phyloP scores from a whole-genome alignment of 30 jellyfish, hydroid and myxozoan species.

The Aurelia sp. region DNA sequence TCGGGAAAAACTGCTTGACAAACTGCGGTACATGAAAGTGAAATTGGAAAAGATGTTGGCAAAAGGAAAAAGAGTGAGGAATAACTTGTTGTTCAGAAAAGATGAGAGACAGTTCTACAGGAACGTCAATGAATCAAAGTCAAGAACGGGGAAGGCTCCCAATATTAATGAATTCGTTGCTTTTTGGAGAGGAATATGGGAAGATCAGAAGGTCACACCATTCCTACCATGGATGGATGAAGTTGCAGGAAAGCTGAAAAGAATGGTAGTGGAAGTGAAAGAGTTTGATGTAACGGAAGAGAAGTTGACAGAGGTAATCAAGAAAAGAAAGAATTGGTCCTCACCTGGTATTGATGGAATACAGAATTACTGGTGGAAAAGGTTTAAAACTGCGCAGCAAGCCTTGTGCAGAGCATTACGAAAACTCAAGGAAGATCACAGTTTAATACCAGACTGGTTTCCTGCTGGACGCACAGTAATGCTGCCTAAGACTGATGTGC shows the following conservation, averaged over 20 bases:
- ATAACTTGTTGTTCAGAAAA: constrained; percentile 12
- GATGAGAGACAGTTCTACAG: constrained; percentile 29
- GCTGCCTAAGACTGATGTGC: constrained; percentile 16
- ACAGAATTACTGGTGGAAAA: constrained; percentile 17
- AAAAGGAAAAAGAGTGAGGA: constrained; percentile 7
- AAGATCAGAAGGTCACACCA: constrained; percentile 25
- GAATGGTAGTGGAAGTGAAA: constrained; percentile 26
- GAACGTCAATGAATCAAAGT: constrained; percentile 13
- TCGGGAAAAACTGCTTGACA: constrained; percentile 7
- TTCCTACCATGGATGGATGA: constrained; percentile 30
- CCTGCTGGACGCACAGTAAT: constrained; percentile 15
- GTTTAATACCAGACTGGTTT: constrained; percentile 4
- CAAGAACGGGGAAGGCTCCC: not conserved
- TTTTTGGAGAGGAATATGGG: not conserved
- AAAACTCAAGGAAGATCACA: not conserved
- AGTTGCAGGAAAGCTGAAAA: constrained; percentile 42
- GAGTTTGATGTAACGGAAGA: constrained; percentile 35
- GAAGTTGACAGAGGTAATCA: constrained; percentile 19
- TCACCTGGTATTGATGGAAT: constrained; percentile 36
- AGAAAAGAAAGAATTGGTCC: constrained; percentile 40
- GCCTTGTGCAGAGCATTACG: too few species aligned
- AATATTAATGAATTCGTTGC: not conserved
- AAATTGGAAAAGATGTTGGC: not conserved
- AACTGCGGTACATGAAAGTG: constrained; percentile 2
- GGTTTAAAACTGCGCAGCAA: too few species aligned